Percentiles rank a stretch among this genome's conserved stretches.
These are phyloP conservation scores for Aleiodes testaceus DNA, from an alignment of 2,888 invertebrate species.

Conservation along the genomic window DNA sequence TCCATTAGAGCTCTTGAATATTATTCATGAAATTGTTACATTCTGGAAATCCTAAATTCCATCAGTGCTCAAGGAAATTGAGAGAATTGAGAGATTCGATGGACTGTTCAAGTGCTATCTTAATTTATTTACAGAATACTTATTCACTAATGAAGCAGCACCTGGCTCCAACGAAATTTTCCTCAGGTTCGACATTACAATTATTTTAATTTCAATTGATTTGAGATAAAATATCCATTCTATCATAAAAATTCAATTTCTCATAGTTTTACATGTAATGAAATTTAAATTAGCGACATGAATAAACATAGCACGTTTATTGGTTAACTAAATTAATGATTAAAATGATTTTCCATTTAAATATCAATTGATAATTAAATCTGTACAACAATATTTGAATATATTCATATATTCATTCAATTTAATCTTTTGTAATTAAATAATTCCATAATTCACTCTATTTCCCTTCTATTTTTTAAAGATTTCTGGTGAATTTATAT, in stretches of 20 bases:
- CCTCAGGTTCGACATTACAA: neutral
- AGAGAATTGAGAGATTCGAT: too few relatives aligned
- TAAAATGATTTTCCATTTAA: neutral
- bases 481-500: too few relatives aligned
- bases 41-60: too few relatives aligned
- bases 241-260: neutral
- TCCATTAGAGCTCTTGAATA: too few relatives aligned
- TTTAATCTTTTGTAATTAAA: neutral
- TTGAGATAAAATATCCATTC: too few relatives aligned
- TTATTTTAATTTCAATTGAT: neutral
- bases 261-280: neutral
- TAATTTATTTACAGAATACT: too few relatives aligned
- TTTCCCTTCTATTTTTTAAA: too few relatives aligned
- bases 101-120: too few relatives aligned
- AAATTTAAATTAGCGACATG: conserved; percentile 34
- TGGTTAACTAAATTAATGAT: conserved; percentile 24
- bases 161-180: too few relatives aligned
- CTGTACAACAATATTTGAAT: conserved; percentile 1
- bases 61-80: too few relatives aligned
- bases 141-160: too few relatives aligned
- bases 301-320: conserved; percentile 31
- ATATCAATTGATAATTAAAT: conserved; percentile 16
- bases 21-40: too few relatives aligned
- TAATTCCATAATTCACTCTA: neutral
- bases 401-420: neutral